Conservation (phyloP, 1,140 invertebrate genomes). For the Watersipora subatra region DNA sequence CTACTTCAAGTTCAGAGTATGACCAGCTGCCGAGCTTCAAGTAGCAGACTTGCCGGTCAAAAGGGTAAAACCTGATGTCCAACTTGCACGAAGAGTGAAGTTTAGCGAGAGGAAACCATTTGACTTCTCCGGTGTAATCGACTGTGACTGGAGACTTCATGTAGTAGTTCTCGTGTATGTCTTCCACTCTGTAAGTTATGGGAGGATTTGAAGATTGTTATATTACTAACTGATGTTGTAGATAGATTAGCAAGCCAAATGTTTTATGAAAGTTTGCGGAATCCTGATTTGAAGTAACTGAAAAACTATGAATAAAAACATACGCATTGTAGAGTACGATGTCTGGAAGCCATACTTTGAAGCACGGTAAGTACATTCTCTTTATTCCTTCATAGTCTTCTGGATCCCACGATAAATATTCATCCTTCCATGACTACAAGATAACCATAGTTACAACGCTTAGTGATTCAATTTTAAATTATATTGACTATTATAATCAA, state of each 20-base stretch:
- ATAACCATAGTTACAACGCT: too few species aligned
- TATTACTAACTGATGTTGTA: too few species aligned
- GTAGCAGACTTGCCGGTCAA: background rate
- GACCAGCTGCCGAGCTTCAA: conserved; percentile 1
- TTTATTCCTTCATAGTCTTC: conserved; percentile 42
- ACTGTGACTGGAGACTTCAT: background rate
- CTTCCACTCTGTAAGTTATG: background rate
- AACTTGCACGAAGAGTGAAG: background rate
- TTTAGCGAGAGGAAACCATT: conserved; percentile 1
- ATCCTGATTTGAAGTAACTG: too few species aligned
- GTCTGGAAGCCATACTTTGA: conserved; percentile 47
- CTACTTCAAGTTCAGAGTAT: background rate
- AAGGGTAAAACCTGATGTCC: conserved; percentile 2
- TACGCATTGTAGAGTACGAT: conserved; percentile 50
- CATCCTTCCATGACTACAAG: conserved; percentile 46
- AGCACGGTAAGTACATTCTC: conserved; percentile 45
- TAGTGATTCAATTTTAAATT: too few species aligned
- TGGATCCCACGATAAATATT: conserved; percentile 46
- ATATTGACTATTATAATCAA: too few species aligned
- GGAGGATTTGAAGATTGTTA: too few species aligned
- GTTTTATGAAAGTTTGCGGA: too few species aligned
- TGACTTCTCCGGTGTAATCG: background rate
- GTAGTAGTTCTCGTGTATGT: background rate
- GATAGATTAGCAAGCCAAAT: too few species aligned
- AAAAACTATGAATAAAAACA: too few species aligned